A percentile compares a stretch with the other conserved stretches of the same genome.
phyloP scores from a whole-genome alignment of 2,888 invertebrate genomes.

The Litoditis marina region DNA sequence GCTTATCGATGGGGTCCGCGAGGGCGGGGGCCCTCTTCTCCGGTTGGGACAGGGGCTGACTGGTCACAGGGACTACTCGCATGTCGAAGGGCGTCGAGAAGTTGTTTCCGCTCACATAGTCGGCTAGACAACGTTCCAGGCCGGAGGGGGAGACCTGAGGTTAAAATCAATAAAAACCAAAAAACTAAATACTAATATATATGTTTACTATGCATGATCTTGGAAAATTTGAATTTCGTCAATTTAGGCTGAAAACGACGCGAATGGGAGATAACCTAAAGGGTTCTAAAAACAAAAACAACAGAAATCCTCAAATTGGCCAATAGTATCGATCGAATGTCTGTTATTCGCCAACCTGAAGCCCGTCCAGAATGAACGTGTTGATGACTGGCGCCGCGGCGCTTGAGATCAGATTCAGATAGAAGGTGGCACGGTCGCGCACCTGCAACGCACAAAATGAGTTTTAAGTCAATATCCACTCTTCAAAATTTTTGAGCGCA shows the following conservation, averaged over 20 bases:
- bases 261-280: too few relatives aligned
- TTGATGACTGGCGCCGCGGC: conserved; percentile 69
- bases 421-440: conserved; percentile 92
- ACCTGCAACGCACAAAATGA: conserved; percentile 62
- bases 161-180: not conserved
- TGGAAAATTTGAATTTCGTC: too few relatives aligned
- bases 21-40: conserved; percentile 32
- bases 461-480: not conserved
- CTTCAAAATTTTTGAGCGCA: too few relatives aligned
- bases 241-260: too few relatives aligned
- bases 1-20: conserved; percentile 35
- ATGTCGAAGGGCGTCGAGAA: conserved; percentile 78
- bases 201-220: too few relatives aligned
- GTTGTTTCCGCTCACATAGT: conserved; percentile 68
- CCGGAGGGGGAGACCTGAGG: conserved; percentile 77
- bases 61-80: conserved; percentile 76
- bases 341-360: conserved; percentile 57
- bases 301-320: too few relatives aligned
- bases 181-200: not conserved
- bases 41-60: conserved; percentile 63
- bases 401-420: conserved; percentile 79
- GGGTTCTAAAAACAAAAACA: too few relatives aligned
- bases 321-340: too few relatives aligned
- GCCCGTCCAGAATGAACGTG: conserved; percentile 69
- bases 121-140: conserved; percentile 81